These are phyloP conservation scores for Drosophila gunungcola DNA, from an alignment of 1,140 invertebrate species.

Conservation along the genomic window DNA sequence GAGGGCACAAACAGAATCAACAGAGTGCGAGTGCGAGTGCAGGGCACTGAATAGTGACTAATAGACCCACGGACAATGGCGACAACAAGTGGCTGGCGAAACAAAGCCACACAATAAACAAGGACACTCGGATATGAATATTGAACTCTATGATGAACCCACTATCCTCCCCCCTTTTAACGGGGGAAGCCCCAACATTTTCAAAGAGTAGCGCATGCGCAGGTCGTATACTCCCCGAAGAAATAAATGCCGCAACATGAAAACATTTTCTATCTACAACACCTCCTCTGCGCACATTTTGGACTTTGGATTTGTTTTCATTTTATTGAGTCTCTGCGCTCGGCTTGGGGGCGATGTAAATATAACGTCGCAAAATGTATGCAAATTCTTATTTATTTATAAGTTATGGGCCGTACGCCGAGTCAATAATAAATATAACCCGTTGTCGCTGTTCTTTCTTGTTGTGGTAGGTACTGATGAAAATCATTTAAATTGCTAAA, in stretches of 20 bases:
- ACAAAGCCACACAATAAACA: conserved; percentile 40
- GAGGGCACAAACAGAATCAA: conserved; percentile 18
- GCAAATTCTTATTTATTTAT: conserved; percentile 51
- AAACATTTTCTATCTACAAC: conserved; percentile 21
- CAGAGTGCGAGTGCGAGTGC: conserved; percentile 19
- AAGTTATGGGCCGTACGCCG: conserved; percentile 16
- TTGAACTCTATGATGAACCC: conserved; percentile 19
- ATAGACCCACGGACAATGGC: conserved; percentile 25
- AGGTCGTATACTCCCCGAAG: conserved; percentile 25
- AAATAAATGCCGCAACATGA: conserved; percentile 28
- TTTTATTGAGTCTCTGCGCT: conserved; percentile 27
- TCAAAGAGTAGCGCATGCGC: conserved; percentile 50
- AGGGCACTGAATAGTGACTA: conserved; percentile 39
- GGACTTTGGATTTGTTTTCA: conserved; percentile 82
- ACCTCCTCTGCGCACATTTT: conserved; percentile 48
- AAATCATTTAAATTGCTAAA: background rate
- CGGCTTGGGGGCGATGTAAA: conserved; percentile 49
- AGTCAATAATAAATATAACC: conserved; percentile 18
- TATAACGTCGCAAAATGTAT: conserved; percentile 58
- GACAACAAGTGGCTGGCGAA: conserved; percentile 15
- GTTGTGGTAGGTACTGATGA: conserved; percentile 42
- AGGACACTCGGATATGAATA: conserved; percentile 11
- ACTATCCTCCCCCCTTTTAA: too few species aligned
- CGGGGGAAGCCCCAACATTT: conserved; percentile 16
- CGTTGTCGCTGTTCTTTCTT: conserved; percentile 7